Base-by-base conservation (phyloP, 1,140 invertebrate species). In the Phymastichus coffea region DNA sequence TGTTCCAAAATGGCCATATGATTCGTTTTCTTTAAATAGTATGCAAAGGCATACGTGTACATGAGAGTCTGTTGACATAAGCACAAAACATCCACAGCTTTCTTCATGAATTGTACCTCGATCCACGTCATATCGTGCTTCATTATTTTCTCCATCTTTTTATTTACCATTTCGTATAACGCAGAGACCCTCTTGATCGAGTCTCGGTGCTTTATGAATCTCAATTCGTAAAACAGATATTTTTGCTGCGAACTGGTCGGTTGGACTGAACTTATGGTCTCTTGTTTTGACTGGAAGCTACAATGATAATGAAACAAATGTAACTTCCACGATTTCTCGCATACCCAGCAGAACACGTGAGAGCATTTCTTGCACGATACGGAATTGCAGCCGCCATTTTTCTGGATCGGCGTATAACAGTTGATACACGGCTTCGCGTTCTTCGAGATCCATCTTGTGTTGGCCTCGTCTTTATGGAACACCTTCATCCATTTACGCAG, bases 381-480 rank as follows among this genome's bases (percentile, higher is more conserved):
- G 78, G 99, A 97, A 81, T 99, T 99, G 80, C 97, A 99, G 23
- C 97, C 97, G 43, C 97, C 97, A 81, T 98, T 95, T 80, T 96
- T 96, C 77, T 97, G 94, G 70, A 99, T 99, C 1, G 95, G 98
- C 4, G 97, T 95, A 77, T 96, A 95, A 81, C 97, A 99, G 72
- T 94, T 96, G n/a, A 97, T 96, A 82, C 97, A 99, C 82, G 98
- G 96, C 84, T 99, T 99, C 26, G 97, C 99, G 80, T 99, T 99
- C 8, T 95, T 97, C 49, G 94, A 94, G 71, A 99, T 98, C 97
- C 97, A 99, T 75, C 99, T 98, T 22, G 94, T 96, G 25, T 97
- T 99, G 82, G 99, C 97, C 14, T 94, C 97, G 75, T 99, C 97
- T 75, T 99, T 97, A 75, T 97, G 95, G 81, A 95, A 99, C 81